Evolutionary conservation across 2,113 vertebrate genomes (phyloP), one percentile per base, ranked within the genome.

Genomic region (Bothrops jararaca): DNA sequence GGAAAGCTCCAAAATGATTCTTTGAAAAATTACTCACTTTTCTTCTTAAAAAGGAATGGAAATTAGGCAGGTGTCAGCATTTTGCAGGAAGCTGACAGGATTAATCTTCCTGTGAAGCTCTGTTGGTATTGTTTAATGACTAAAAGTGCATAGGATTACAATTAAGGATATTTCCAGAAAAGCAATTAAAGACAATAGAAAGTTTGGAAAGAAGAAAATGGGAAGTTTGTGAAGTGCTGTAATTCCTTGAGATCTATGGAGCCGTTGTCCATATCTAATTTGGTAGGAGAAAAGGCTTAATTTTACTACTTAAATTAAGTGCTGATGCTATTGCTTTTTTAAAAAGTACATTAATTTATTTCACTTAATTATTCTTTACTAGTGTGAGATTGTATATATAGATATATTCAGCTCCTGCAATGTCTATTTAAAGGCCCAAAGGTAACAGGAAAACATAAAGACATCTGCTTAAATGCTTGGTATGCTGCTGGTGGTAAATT

Each of bases 111-210:
- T 34, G 34, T 93, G 93, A 95, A 94, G 90, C 89, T 29, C 86
- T 94, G 29, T 74, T 94, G 8, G 34, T 93, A 74, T 45, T 92
- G 50, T 74, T 90, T 93, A 96, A 94, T 94, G 96, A 96, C 48
- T 93, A 90, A 95, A 94, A 26, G 15, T 1, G 94, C 53, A 0
- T 15, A 57, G 54, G 89, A 80, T 95, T 94, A 92, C 90, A 96
- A 95, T 95, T 94, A 95, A 94, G 93, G 92, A 22, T 86, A 95
- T 95, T 92, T 93, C 89, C 80, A 93, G 86, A 95, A 80, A 95
- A 50, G 26, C 96, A 94, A 96, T 4, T 22, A 11, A 96, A 96
- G 50, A 91, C n/a, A 95, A 57, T 1, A 89, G 45, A 93, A 92
- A 58, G 74, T 57, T 87, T 0, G 0, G 7, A 15, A 96, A 39